Evolutionary conservation across 2,113 vertebrate genomes (phyloP).

Genomic region (Rhinogobius similis): DNA sequence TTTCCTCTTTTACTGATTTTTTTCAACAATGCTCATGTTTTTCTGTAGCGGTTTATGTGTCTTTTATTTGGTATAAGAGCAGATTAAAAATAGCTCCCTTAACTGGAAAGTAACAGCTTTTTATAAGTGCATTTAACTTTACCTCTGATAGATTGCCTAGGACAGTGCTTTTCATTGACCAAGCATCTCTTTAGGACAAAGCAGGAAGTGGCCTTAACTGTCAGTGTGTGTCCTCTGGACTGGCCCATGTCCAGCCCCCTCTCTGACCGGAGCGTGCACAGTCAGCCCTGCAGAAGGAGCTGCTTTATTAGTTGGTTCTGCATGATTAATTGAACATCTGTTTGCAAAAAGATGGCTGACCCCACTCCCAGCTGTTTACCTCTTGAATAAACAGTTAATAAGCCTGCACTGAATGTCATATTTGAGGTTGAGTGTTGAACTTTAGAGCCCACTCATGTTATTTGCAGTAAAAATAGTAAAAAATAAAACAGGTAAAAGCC

Average conservation of each 20-base stretch:
- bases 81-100: constrained; percentile 26
- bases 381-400: constrained; percentile 66
- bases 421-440: constrained; percentile 33
- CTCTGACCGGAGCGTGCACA: constrained; percentile 52
- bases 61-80: constrained; percentile 14
- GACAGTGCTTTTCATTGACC: constrained; percentile 12
- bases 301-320: constrained; percentile 67
- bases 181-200: constrained; percentile 5
- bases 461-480: constrained; percentile 35
- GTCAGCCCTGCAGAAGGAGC: constrained; percentile 59
- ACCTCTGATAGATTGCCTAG: constrained; percentile 11
- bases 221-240: constrained; percentile 50
- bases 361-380: constrained; percentile 73
- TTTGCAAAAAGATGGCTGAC: constrained; percentile 63
- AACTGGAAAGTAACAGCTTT: constrained; percentile 16
- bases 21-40: constrained; percentile 20
- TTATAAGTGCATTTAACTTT: constrained; percentile 7
- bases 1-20: constrained; percentile 43
- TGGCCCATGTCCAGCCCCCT: constrained; percentile 54
- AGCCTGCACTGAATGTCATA: constrained; percentile 49
- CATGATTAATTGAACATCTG: constrained; percentile 78
- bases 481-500: constrained; percentile 11
- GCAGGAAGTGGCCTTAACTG: constrained; percentile 50
- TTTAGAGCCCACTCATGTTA: constrained; percentile 3
- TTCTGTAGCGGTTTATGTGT: constrained; percentile 38